Conservation (phyloP, 2,113 vertebrate species). For the Capricornis sumatraensis region DNA sequence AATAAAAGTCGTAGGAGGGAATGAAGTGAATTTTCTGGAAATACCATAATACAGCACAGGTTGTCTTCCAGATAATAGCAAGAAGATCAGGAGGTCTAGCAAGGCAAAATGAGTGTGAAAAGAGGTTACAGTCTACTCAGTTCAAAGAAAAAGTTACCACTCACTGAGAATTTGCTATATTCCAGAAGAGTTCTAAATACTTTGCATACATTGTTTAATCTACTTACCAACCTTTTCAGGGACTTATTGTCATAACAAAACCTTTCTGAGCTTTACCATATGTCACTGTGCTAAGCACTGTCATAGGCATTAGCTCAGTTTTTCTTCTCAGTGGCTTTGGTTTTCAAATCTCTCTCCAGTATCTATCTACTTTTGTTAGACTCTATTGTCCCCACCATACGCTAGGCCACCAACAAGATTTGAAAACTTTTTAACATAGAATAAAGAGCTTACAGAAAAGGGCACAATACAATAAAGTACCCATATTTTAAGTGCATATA, state of each 20-base stretch:
- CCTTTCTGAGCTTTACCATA: not conserved
- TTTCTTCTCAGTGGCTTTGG: not conserved
- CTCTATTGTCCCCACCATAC: not conserved
- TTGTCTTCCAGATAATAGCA: not conserved
- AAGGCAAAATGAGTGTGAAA: not conserved
- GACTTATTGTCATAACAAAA: not conserved
- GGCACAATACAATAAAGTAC: not conserved
- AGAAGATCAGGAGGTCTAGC: not conserved
- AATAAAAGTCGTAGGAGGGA: not conserved
- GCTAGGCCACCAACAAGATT: not conserved
- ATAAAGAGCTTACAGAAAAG: not conserved
- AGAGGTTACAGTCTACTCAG: not conserved
- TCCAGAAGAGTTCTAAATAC: not conserved
- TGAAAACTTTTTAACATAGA: not conserved
- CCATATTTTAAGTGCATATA: not conserved
- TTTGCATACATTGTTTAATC: not conserved
- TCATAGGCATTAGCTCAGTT: not conserved
- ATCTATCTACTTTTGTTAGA: not conserved
- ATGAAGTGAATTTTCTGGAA: not conserved
- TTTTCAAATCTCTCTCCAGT: not conserved
- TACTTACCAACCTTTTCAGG: not conserved
- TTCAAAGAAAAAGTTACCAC: not conserved
- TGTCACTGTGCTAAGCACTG: not conserved
- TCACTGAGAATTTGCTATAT: not conserved
- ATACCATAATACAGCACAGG: not conserved